phyloP scores from a whole-genome alignment of 2,888 invertebrate species.

The Agonum fuliginosum region DNA sequence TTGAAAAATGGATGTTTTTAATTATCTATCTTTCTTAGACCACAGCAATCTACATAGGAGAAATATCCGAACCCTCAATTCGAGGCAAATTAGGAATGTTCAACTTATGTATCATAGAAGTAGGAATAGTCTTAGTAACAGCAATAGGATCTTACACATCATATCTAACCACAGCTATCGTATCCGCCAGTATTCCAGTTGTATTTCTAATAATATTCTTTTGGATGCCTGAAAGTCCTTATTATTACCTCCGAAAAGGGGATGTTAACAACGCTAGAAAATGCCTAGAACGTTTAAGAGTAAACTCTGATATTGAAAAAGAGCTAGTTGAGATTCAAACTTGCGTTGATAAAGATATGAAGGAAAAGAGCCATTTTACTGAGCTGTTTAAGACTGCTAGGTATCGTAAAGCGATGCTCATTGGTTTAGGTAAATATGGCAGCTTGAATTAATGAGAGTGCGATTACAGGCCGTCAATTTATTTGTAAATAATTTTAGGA shows the following conservation, averaged over 20 bases:
- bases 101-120: slow-evolving; percentile 69
- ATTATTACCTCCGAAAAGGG: slow-evolving; percentile 71
- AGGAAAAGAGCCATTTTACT: slow-evolving; percentile 67
- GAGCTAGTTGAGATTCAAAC: slow-evolving; percentile 71
- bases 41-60: slow-evolving; percentile 75
- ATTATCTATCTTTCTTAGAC: slow-evolving; percentile 68
- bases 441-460: too few species aligned
- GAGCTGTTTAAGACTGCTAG: slow-evolving; percentile 67
- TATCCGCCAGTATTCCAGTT: slow-evolving; percentile 68
- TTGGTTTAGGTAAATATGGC: slow-evolving; percentile 62
- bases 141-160: slow-evolving; percentile 70
- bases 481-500: slow-evolving; percentile 69
- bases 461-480: too few species aligned
- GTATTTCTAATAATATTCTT: slow-evolving; percentile 69
- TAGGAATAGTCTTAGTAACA: slow-evolving; percentile 70
- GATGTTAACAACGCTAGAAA: slow-evolving; percentile 67
- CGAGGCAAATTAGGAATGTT: slow-evolving; percentile 71
- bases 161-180: slow-evolving; percentile 68
- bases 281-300: slow-evolving; percentile 67
- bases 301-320: slow-evolving; percentile 69
- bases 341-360: slow-evolving; percentile 68
- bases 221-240: slow-evolving; percentile 74
- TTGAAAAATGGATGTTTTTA: too few species aligned
- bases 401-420: slow-evolving; percentile 57
- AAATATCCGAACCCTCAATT: slow-evolving; percentile 75